phyloP scores from a whole-genome alignment of 2,113 vertebrate genomes.

The Podilymbus podiceps region DNA sequence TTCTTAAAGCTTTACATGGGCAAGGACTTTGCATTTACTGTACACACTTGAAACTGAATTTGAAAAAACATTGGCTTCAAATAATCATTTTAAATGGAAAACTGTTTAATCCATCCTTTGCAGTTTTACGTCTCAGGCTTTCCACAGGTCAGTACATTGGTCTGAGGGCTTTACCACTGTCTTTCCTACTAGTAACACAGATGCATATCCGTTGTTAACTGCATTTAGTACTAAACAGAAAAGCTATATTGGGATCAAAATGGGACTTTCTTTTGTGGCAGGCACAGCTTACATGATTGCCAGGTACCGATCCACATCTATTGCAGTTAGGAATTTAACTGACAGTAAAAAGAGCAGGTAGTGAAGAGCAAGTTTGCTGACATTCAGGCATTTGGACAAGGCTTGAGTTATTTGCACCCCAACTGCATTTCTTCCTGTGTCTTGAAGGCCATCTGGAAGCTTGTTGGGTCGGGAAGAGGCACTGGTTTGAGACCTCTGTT shows the following conservation, averaged over 20 bases:
- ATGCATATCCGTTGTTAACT: neutral
- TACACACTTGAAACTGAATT: neutral
- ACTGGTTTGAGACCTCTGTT: neutral
- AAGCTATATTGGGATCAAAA: neutral
- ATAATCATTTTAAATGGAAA: neutral
- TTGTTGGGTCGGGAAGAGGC: neutral
- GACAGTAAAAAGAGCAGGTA: neutral
- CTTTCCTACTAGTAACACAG: neutral
- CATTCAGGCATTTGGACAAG: neutral
- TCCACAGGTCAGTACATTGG: neutral
- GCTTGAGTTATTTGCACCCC: neutral
- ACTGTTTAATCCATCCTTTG: neutral
- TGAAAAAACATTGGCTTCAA: conserved; percentile 1
- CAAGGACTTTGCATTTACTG: neutral
- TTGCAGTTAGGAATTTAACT: neutral
- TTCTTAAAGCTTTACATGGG: neutral
- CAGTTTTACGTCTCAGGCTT: neutral
- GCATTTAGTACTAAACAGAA: neutral
- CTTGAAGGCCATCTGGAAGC: neutral
- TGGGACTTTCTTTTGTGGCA: neutral
- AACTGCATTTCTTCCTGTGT: neutral
- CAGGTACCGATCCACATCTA: neutral
- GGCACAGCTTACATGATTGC: neutral
- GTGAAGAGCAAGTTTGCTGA: neutral
- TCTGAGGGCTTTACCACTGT: neutral